Evolutionary conservation across 2,888 invertebrate species (phyloP).

Genomic region (Agrotis puta): DNA sequence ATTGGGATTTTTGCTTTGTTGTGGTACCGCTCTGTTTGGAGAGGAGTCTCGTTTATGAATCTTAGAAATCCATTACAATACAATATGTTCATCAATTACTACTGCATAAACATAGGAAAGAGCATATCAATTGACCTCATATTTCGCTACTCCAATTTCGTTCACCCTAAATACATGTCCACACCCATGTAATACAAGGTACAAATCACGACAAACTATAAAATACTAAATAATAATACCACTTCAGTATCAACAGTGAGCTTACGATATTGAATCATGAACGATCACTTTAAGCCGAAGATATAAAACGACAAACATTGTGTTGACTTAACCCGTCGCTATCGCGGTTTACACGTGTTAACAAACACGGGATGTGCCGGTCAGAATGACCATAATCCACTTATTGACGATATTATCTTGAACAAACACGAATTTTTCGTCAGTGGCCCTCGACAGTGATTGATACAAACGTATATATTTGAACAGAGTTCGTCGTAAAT

Average conservation of each 20-base stretch:
- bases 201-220: conserved; percentile 45
- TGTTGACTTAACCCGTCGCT: conserved; percentile 64
- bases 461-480: conserved; percentile 71
- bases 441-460: conserved; percentile 76
- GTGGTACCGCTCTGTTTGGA: background rate
- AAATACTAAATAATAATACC: conserved; percentile 58
- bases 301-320: conserved; percentile 56
- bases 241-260: conserved; percentile 38
- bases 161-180: conserved; percentile 3
- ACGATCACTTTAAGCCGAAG: conserved; percentile 67
- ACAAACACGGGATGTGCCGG: conserved; percentile 74
- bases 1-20: conserved; percentile 55
- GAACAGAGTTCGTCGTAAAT: conserved; percentile 54
- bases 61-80: background rate
- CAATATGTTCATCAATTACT: background rate
- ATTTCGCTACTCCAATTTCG: background rate
- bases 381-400: conserved; percentile 84
- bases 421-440: conserved; percentile 67
- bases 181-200: conserved; percentile 9
- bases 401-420: conserved; percentile 81
- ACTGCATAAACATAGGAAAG: background rate
- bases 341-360: conserved; percentile 81
- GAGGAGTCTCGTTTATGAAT: background rate
- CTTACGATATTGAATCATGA: conserved; percentile 59
- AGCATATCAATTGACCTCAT: background rate